Percentiles rank a stretch among this genome's conserved stretches.
Evolutionary conservation across 2,113 vertebrate species (phyloP).

Genomic region (Garra rufa): DNA sequence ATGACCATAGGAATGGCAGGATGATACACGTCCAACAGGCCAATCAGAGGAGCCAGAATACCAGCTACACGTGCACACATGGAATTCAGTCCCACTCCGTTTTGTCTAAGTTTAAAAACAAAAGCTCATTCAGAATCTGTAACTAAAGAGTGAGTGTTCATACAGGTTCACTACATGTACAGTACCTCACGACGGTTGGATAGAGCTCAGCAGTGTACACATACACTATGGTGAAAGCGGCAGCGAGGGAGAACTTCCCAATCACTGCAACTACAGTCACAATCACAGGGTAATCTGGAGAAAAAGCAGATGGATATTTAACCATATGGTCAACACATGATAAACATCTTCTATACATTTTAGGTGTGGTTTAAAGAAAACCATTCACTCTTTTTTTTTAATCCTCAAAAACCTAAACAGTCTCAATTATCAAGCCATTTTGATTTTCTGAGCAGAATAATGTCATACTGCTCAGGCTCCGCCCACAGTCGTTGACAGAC

Average conservation of each 20-base stretch:
- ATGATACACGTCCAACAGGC: constrained; percentile 76
- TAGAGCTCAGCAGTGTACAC: constrained; percentile 86
- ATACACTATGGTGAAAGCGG: constrained; percentile 75
- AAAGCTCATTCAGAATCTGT: neutral
- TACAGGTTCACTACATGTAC: constrained; percentile 40
- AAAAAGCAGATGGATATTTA: neutral
- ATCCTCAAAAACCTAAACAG: too few species aligned
- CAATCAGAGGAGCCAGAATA: constrained; percentile 81
- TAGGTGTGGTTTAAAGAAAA: too few species aligned
- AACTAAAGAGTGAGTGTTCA: neutral
- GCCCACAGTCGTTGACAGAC: too few species aligned
- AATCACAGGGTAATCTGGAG: constrained; percentile 69
- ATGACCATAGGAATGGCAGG: constrained; percentile 78
- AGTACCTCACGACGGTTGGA: constrained; percentile 85
- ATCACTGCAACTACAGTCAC: constrained; percentile 74
- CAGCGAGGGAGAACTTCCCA: constrained; percentile 73
- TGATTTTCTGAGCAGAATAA: too few species aligned
- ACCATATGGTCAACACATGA: too few species aligned
- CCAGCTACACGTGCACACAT: constrained; percentile 77
- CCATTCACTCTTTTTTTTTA: too few species aligned
- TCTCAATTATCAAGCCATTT: too few species aligned
- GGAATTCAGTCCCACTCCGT: constrained; percentile 80
- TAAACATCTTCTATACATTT: too few species aligned
- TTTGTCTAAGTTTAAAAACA: constrained; percentile 76
- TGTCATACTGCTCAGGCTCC: too few species aligned